phyloP scores from a whole-genome alignment of 2,113 vertebrate genomes.

The Petrocephalus zakoni region DNA sequence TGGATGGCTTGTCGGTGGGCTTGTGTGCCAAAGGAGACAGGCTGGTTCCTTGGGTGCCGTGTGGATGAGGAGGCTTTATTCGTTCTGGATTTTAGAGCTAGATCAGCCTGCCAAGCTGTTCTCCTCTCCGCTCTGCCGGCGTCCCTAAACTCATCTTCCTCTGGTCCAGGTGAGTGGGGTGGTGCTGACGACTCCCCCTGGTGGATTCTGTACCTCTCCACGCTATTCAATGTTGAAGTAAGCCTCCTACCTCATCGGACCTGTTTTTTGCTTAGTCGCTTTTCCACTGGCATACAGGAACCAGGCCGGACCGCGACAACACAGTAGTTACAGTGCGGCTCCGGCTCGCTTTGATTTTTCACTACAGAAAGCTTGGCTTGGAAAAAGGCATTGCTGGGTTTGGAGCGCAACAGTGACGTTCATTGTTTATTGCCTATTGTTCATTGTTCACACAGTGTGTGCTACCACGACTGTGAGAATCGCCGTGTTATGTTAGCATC shows the following conservation, averaged over 20 bases:
- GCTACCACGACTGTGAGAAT: no score
- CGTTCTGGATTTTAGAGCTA: neutral
- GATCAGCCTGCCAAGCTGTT: neutral
- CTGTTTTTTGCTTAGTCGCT: neutral
- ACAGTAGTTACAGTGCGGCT: no score
- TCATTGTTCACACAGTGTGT: no score
- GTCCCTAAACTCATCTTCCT: neutral
- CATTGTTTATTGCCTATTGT: no score
- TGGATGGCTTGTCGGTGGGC: neutral
- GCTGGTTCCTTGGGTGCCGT: neutral
- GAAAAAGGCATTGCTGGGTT: no score
- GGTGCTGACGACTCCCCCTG: neutral
- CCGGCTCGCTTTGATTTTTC: no score
- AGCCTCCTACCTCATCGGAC: neutral
- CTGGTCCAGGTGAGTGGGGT: neutral
- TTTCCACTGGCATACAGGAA: no score
- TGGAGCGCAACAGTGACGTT: no score
- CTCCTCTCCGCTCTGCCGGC: neutral
- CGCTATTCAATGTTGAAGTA: neutral
- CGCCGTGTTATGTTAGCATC: no score
- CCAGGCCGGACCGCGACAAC: no score
- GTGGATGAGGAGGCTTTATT: neutral
- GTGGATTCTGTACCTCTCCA: neutral
- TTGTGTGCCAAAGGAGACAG: neutral
- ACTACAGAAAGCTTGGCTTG: no score